phyloP scores from a whole-genome alignment of 2,797 vertebrate species.

The Lithobates sylvaticus region DNA sequence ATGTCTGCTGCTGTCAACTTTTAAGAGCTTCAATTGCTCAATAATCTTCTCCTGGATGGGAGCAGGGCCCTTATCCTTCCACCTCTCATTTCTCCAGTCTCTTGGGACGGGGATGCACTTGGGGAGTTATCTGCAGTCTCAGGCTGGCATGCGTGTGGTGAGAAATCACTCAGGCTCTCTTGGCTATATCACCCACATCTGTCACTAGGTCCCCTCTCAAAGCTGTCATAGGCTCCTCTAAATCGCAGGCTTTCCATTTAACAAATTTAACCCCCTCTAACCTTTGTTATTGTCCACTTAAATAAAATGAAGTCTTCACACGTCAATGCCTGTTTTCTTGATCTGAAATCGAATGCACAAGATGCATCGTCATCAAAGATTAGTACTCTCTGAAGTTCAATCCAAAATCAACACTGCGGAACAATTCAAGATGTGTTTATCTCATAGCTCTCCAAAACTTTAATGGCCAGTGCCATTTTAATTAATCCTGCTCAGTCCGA shows the following conservation, averaged over 20 bases:
- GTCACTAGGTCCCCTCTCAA: constrained; percentile 52
- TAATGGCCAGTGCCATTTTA: not conserved
- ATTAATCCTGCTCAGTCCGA: not conserved
- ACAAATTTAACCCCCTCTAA: constrained; percentile 43
- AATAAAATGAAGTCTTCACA: not conserved
- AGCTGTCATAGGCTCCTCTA: constrained; percentile 57
- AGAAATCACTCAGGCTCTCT: constrained; percentile 59
- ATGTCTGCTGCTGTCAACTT: constrained; percentile 57
- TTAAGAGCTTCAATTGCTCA: constrained; percentile 58
- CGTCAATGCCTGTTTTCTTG: constrained; percentile 10
- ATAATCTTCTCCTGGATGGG: constrained; percentile 58
- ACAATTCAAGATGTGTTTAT: not conserved
- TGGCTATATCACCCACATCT: constrained; percentile 42
- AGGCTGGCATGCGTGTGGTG: constrained; percentile 49
- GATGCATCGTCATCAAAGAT: constrained; percentile 7
- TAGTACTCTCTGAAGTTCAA: not conserved
- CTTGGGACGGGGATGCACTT: constrained; percentile 47
- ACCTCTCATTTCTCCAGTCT: constrained; percentile 43
- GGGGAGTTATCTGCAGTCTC: constrained; percentile 52
- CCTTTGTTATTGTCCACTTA: constrained; percentile 36
- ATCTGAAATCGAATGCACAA: not conserved
- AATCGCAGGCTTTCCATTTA: constrained; percentile 25
- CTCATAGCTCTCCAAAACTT: not conserved
- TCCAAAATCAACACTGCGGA: constrained; percentile 10
- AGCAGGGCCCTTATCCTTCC: constrained; percentile 51